Base-by-base conservation (phyloP, 2,888 invertebrate genomes). In the Conistra vaccinii region DNA sequence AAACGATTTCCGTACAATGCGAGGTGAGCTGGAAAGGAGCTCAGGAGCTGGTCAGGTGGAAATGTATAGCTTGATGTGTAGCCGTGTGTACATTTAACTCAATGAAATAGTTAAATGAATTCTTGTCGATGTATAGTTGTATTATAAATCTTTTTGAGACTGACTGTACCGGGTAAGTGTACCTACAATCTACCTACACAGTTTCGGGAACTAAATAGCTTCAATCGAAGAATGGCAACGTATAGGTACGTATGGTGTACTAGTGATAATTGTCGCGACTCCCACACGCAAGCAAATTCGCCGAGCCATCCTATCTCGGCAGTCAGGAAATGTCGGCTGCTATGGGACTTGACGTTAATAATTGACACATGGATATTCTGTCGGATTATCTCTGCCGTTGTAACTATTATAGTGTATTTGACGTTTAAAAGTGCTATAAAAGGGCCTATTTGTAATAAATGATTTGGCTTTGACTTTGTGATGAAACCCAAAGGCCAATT, bases 221-320 rank as follows among this genome's bases (percentile, higher is more conserved):
- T 26, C 17, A 51, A 55, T 69, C 32, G 17, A 35, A 26, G 17
- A 45, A 45, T 29, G 42, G 53, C 55, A 51, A n/a, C 53, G 32
- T 35, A 20, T 14, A 14, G 42, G 23, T 23, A 42, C 9, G 0
- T n/a, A n/a, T n/a, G n/a, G n/a, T n/a, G n/a, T n/a, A 12, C 14
- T 32, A 61, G 12, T n/a, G 20, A 48, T 58, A 35, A 72, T 48
- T 71, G 39, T 26, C n/a, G 4, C 55, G 35, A 55, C 26, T 9
- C 55, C 74, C 76, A 63, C 76, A 60, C 76, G 1, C 26, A 17
- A 20, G 20, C n/a, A 32, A 75, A 55, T 45, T 35, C 9, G 35
- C 14, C 48, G n/a, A 26, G n/a, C 12, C 29, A 29, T 17, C n/a
- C 3, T 39, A 76, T 29, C 35, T 48, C 35, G n/a, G n/a, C n/a